Evolutionary conservation across 2,888 invertebrate genomes (phyloP).

Genomic region (Parthenolecanium corni): DNA sequence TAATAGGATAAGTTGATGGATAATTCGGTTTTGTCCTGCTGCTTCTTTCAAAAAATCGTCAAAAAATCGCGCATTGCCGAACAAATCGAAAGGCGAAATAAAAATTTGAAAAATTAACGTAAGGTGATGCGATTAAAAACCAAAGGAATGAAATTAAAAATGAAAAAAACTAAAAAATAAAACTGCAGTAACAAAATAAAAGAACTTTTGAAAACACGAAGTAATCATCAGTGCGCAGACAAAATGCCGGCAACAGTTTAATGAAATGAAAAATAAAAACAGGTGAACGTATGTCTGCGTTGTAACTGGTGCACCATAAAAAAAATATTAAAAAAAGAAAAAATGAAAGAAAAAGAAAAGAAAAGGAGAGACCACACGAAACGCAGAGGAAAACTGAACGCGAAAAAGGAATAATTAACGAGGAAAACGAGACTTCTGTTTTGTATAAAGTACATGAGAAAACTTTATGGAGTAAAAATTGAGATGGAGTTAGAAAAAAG

Average conservation of each 20-base stretch:
- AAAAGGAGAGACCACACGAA: slow-evolving; percentile 6
- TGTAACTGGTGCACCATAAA: not conserved
- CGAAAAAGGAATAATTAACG: slow-evolving; percentile 25
- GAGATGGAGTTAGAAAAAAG: too few species aligned
- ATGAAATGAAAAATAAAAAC: not conserved
- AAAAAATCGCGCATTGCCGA: not conserved
- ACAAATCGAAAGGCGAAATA: not conserved
- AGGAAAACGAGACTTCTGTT: slow-evolving; percentile 6
- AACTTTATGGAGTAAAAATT: too few species aligned
- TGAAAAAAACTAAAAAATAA: not conserved
- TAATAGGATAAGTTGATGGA: not conserved
- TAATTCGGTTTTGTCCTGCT: not conserved
- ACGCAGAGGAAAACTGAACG: slow-evolving; percentile 1
- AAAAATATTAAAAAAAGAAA: not conserved
- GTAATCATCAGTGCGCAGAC: not conserved
- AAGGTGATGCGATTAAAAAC: not conserved
- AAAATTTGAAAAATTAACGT: not conserved
- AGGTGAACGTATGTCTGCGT: not conserved
- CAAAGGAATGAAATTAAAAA: not conserved
- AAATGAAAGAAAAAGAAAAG: not conserved
- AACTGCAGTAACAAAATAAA: not conserved
- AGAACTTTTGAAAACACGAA: not conserved
- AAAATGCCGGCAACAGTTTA: not conserved
- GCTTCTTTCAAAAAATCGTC: not conserved
- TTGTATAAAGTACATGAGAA: too few species aligned